Conservation (phyloP, 2,888 invertebrate species). For the Megastigmus dorsalis region DNA sequence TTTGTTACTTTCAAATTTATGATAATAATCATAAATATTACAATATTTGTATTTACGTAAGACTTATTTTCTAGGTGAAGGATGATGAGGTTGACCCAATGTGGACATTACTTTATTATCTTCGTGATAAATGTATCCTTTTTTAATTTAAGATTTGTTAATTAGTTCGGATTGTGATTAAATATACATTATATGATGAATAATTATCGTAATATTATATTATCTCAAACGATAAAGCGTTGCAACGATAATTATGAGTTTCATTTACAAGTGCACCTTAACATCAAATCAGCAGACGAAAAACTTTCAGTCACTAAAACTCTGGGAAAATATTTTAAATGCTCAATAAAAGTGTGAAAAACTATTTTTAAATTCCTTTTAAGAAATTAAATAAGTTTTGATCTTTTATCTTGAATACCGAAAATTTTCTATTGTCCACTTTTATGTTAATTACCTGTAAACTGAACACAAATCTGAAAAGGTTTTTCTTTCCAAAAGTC, state of each 20-base stretch:
- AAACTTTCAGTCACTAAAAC: background rate
- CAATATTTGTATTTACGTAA: too few species aligned
- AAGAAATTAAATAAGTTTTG: too few species aligned
- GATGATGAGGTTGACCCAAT: constrained; percentile 87
- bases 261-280: background rate
- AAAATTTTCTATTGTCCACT: too few species aligned
- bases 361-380: too few species aligned
- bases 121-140: constrained; percentile 84
- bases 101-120: constrained; percentile 88
- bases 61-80: constrained; percentile 78
- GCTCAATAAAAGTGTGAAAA: too few species aligned
- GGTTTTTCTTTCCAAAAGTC: too few species aligned
- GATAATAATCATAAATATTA: too few species aligned
- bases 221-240: background rate
- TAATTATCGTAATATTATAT: background rate
- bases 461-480: too few species aligned
- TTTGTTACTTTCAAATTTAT: too few species aligned
- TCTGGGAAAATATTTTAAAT: background rate
- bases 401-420: too few species aligned
- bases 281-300: background rate
- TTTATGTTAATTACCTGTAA: too few species aligned
- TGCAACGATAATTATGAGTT: background rate
- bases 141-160: constrained; percentile 35
- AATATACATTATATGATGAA: background rate
- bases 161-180: background rate